Percentiles rank a stretch among this genome's conserved stretches.
Conservation (phyloP, 2,888 invertebrate species). For the Conus canariensis region DNA sequence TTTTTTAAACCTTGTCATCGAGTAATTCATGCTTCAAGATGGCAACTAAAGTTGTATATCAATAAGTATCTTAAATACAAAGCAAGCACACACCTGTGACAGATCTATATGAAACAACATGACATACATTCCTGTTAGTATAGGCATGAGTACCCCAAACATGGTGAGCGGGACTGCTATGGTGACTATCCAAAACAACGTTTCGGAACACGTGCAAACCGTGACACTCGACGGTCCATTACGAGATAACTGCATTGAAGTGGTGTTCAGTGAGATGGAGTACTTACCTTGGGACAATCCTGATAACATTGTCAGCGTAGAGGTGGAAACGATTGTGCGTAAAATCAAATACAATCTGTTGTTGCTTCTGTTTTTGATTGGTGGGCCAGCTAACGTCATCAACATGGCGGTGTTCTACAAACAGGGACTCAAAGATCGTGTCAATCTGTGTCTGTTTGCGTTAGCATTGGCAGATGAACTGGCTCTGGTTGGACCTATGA, state of each 20-base stretch:
- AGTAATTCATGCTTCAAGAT: too few species aligned
- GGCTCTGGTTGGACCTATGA: background rate
- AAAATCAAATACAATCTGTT: background rate
- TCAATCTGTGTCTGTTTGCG: background rate
- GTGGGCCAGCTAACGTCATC: constrained; percentile 13
- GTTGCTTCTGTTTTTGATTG: background rate
- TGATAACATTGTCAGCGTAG: background rate
- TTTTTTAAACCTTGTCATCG: too few species aligned
- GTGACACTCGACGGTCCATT: background rate
- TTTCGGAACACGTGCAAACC: background rate
- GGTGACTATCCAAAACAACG: background rate
- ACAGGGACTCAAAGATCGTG: background rate
- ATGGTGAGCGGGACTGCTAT: background rate
- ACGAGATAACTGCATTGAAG: background rate
- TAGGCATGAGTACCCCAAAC: too few species aligned
- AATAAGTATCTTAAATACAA: too few species aligned
- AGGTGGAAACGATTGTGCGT: background rate
- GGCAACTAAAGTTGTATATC: too few species aligned
- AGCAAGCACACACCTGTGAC: too few species aligned
- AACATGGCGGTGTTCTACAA: constrained; percentile 26
- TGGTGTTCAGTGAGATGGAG: background rate
- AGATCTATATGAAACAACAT: too few species aligned
- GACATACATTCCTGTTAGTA: too few species aligned
- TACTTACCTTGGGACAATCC: constrained; percentile 13
- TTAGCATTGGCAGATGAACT: background rate